A percentile compares a stretch with the other conserved stretches of the same genome.
phyloP scores from a whole-genome alignment of 2,797 vertebrate genomes.

The Xenentodon cancila region DNA sequence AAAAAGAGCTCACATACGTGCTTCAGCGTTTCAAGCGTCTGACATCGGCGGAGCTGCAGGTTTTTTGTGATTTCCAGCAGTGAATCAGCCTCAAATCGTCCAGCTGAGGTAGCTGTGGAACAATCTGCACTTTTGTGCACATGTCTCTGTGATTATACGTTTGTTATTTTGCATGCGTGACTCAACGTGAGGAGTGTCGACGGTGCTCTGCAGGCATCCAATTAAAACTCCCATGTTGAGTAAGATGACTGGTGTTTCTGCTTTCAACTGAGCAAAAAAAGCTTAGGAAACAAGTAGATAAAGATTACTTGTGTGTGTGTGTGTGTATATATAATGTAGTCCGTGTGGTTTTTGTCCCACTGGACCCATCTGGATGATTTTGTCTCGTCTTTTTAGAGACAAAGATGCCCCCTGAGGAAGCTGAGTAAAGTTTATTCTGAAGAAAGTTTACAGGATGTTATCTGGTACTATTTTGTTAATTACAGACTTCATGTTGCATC shows the following conservation, averaged over 20 bases:
- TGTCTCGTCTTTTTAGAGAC: too few relatives aligned
- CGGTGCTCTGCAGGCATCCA: background rate
- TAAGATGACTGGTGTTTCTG: background rate
- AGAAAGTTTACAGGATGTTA: background rate
- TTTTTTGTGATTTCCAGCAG: background rate
- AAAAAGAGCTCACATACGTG: slow-evolving; percentile 28
- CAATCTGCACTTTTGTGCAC: background rate
- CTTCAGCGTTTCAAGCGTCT: background rate
- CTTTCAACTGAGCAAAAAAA: background rate
- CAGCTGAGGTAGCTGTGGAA: slow-evolving; percentile 4
- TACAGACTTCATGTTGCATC: background rate
- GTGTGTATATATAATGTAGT: too few relatives aligned
- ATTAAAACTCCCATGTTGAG: background rate
- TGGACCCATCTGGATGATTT: too few relatives aligned
- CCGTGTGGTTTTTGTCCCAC: too few relatives aligned
- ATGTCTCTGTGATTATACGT: background rate
- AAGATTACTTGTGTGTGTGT: too few relatives aligned
- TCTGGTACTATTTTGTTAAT: background rate
- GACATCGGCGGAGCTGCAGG: slow-evolving; percentile 1
- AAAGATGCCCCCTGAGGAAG: too few relatives aligned
- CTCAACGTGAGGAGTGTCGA: background rate
- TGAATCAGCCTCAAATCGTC: slow-evolving; percentile 12
- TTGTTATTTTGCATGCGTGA: too few relatives aligned
- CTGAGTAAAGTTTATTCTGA: too few relatives aligned
- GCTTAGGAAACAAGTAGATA: too few relatives aligned